Percentiles rank a stretch among this genome's conserved stretches.
phyloP scores from a whole-genome alignment of 2,113 vertebrate genomes.

The Osmerus eperlanus region DNA sequence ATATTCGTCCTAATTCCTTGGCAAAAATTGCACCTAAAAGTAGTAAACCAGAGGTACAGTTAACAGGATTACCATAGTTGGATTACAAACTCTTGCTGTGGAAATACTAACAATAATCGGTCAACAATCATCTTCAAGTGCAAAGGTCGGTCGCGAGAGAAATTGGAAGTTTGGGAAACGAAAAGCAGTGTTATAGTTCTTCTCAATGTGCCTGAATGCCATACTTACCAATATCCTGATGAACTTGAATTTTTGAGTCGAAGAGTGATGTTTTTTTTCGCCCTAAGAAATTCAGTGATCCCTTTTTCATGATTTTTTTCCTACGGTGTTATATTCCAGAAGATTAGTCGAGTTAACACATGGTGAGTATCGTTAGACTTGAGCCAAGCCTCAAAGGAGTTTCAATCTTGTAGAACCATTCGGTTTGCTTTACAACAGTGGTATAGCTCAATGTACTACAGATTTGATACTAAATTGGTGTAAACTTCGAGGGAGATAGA shows the following conservation, averaged over 20 bases:
- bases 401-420: background rate
- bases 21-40: no score
- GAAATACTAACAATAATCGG: background rate
- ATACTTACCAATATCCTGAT: constrained; percentile 67
- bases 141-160: constrained; percentile 4
- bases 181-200: no score
- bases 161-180: background rate
- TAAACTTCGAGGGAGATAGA: constrained; percentile 29
- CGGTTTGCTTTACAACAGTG: constrained; percentile 33
- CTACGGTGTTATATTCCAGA: background rate
- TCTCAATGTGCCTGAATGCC: background rate
- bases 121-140: background rate
- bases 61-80: no score
- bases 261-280: constrained; percentile 68
- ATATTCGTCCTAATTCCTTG: no score
- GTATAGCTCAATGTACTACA: constrained; percentile 12
- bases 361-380: constrained; percentile 21
- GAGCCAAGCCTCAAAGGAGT: constrained; percentile 29
- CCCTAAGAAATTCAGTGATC: constrained; percentile 56
- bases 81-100: no score
- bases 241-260: constrained; percentile 63
- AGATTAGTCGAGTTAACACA: constrained; percentile 28
- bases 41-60: no score
- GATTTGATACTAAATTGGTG: constrained; percentile 18
- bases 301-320: constrained; percentile 63